A percentile compares a stretch with the other conserved stretches of the same genome.
Conservation (phyloP, 1,140 invertebrate species). For the Platyura marginata region DNA sequence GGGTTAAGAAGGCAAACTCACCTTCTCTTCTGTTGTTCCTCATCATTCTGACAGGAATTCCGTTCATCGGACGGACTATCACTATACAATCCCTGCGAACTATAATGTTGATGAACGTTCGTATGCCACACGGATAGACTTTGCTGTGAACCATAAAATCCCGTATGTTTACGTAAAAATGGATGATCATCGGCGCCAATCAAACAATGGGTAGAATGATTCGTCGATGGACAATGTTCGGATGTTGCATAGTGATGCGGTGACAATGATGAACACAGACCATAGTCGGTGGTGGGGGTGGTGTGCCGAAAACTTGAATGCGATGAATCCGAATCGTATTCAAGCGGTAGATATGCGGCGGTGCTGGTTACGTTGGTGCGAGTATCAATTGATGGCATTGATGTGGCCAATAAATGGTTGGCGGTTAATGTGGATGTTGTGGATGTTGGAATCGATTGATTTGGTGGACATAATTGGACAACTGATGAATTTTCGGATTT, state of each 20-base stretch:
- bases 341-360: background rate
- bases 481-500: background rate
- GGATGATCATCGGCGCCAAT: background rate
- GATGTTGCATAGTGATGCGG: background rate
- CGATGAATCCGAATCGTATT: slow-evolving; percentile 3
- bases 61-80: too few relatives aligned
- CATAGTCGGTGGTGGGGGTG: background rate
- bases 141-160: slow-evolving; percentile 1
- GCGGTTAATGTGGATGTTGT: too few relatives aligned
- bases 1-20: too few relatives aligned
- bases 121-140: slow-evolving; percentile 1
- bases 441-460: background rate
- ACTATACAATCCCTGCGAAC: slow-evolving; percentile 12
- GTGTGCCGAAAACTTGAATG: slow-evolving; percentile 1
- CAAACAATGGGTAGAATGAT: background rate
- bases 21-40: too few relatives aligned
- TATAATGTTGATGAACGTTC: slow-evolving; percentile 1
- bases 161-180: background rate
- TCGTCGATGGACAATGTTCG: background rate
- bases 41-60: too few relatives aligned
- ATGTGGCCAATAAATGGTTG: background rate
- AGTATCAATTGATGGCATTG: background rate
- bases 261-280: background rate
- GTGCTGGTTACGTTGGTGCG: background rate
- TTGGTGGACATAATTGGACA: background rate